Evolutionary conservation across 2,797 vertebrate genomes (phyloP).

Genomic region (Sebastes dallii): DNA sequence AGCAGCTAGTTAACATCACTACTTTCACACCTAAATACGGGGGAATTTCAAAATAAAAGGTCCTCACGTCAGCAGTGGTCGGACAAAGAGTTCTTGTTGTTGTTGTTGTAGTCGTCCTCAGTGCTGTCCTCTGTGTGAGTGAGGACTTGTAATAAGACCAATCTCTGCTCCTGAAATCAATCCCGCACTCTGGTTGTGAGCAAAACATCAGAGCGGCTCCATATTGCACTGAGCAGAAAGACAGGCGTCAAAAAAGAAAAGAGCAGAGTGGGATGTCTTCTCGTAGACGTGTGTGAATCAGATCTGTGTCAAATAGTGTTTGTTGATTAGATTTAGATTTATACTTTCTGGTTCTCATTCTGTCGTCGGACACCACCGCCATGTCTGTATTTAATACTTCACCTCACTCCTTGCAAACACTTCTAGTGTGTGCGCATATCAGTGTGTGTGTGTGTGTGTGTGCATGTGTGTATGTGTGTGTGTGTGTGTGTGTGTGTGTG

Average conservation of each 20-base stretch:
- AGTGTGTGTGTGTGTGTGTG: background rate
- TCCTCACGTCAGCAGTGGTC: conserved; percentile 81
- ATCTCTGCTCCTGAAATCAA: conserved; percentile 16
- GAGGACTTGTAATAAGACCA: conserved; percentile 20
- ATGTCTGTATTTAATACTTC: background rate
- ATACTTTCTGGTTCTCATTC: background rate
- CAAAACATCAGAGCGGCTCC: conserved; percentile 33
- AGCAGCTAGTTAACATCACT: conserved; percentile 87
- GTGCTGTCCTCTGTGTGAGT: conserved; percentile 27
- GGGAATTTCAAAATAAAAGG: conserved; percentile 64
- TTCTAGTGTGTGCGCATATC: background rate
- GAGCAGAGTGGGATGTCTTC: conserved; percentile 14
- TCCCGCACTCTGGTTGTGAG: background rate
- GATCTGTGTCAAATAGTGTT: background rate
- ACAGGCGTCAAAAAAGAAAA: background rate
- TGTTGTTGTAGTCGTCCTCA: conserved; percentile 6
- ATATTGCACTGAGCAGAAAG: conserved; percentile 60
- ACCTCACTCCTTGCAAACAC: conserved; percentile 11
- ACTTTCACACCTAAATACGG: conserved; percentile 40
- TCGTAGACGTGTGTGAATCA: background rate
- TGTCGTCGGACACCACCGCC: background rate
- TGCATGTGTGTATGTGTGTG: background rate
- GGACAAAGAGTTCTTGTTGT: conserved; percentile 6
- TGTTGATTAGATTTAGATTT: background rate
- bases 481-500: background rate